Percentiles rank a stretch among this genome's conserved stretches.
Conservation (phyloP, 2,888 invertebrate species). For the Dynastes hyllus region DNA sequence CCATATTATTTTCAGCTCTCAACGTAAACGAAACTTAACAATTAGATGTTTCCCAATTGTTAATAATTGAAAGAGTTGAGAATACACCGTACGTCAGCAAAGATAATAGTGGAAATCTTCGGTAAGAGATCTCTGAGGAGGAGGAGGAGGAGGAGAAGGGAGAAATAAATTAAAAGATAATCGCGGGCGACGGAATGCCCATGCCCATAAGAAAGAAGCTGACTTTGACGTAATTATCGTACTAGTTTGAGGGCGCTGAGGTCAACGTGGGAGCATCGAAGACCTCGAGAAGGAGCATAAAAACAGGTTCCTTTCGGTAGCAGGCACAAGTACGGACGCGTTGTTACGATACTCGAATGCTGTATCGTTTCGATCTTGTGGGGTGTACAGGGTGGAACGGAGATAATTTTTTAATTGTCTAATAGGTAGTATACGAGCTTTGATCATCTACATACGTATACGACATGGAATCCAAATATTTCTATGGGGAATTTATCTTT, state of each 20-base stretch:
- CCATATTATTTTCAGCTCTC: too few relatives aligned
- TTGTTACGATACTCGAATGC: conserved; percentile 45
- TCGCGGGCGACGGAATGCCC: conserved; percentile 50
- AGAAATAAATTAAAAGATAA: conserved; percentile 55
- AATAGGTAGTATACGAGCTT: background rate
- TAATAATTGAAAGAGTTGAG: too few relatives aligned
- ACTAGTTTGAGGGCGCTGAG: conserved; percentile 59
- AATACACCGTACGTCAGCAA: too few relatives aligned
- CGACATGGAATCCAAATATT: too few relatives aligned
- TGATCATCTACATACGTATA: background rate
- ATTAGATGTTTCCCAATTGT: too few relatives aligned
- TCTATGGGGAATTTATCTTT: too few relatives aligned
- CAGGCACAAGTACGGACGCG: conserved; percentile 52
- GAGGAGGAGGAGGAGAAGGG: conserved; percentile 45
- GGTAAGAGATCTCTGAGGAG: too few relatives aligned
- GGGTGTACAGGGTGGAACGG: too few relatives aligned
- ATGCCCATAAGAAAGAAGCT: conserved; percentile 58
- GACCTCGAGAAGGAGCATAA: conserved; percentile 55
- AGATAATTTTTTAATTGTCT: background rate
- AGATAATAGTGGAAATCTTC: too few relatives aligned
- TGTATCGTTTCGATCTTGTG: too few relatives aligned
- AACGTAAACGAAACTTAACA: too few relatives aligned
- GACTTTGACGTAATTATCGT: conserved; percentile 62
- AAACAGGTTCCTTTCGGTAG: conserved; percentile 60
- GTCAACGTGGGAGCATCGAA: conserved; percentile 60